A percentile compares a stretch with the other conserved stretches of the same genome.
Conservation (phyloP, 1,140 invertebrate species). For the Drosophila pectinifera region DNA sequence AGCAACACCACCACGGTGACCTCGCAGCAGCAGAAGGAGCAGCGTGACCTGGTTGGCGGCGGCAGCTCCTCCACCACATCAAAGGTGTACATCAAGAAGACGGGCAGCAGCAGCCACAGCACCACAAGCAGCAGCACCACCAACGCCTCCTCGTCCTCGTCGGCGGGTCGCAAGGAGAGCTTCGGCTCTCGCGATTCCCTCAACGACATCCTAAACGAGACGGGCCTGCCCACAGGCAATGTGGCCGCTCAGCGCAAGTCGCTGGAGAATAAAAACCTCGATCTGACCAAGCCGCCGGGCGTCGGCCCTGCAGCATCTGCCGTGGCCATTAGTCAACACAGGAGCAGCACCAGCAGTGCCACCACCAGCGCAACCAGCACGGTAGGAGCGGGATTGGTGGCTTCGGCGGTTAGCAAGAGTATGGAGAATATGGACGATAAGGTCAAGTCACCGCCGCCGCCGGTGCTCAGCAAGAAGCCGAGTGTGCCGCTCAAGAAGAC, state of each 20-base stretch:
- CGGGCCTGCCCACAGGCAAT: conserved; percentile 79
- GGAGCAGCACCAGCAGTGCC: conserved; percentile 38
- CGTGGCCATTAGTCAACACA: conserved; percentile 38
- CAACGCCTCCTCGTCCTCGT: conserved; percentile 54
- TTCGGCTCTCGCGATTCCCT: conserved; percentile 84
- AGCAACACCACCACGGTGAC: conserved; percentile 55
- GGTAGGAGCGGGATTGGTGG: conserved; percentile 1
- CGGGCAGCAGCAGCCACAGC: conserved; percentile 62
- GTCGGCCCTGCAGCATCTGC: conserved; percentile 22
- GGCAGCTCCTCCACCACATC: conserved; percentile 60
- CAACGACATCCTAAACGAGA: conserved; percentile 83
- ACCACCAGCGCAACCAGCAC: conserved; percentile 29
- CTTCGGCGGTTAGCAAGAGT: conserved; percentile 75
- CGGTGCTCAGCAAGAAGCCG: conserved; percentile 87
- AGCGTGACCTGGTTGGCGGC: conserved; percentile 27
- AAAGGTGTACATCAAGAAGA: conserved; percentile 82
- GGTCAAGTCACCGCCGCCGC: conserved; percentile 77
- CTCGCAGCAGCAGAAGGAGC: conserved; percentile 59
- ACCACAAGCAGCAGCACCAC: conserved; percentile 30
- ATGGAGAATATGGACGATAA: conserved; percentile 83
- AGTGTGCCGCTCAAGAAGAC: conserved; percentile 88
- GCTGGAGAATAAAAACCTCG: conserved; percentile 85
- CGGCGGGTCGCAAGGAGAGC: conserved; percentile 80
- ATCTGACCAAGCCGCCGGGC: conserved; percentile 70
- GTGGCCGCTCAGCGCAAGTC: conserved; percentile 86